Percentiles rank a stretch among this genome's conserved stretches.
phyloP scores from a whole-genome alignment of 1,140 invertebrate species.

The Halictus rubicundus region DNA sequence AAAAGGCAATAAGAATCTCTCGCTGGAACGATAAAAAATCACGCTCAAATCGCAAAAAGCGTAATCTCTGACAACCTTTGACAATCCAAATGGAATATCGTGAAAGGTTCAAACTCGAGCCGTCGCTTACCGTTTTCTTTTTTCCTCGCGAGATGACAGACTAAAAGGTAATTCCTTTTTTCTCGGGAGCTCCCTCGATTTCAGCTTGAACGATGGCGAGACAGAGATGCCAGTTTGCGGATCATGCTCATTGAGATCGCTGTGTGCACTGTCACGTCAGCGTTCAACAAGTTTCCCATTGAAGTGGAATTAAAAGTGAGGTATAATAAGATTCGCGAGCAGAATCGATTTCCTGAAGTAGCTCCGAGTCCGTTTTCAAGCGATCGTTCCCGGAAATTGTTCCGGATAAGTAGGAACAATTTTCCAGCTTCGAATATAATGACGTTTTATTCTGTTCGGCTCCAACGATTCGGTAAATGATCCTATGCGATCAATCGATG shows the following conservation, averaged over 20 bases:
- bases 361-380: constrained; percentile 42
- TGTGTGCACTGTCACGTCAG: constrained; percentile 35
- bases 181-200: neutral
- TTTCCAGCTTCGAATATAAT: constrained; percentile 21
- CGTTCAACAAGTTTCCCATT: constrained; percentile 48
- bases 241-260: constrained; percentile 1
- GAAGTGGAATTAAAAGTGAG: constrained; percentile 46
- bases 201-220: neutral
- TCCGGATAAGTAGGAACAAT: constrained; percentile 43
- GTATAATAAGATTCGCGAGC: constrained; percentile 44
- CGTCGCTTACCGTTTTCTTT: neutral
- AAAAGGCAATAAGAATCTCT: neutral
- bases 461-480: constrained; percentile 1
- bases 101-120: neutral
- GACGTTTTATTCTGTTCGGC: constrained; percentile 8
- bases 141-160: neutral
- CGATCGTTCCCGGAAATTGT: constrained; percentile 39
- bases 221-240: constrained; percentile 5
- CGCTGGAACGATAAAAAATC: neutral
- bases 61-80: neutral
- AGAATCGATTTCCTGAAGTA: constrained; percentile 45
- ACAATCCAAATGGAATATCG: neutral
- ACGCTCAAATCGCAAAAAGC: neutral
- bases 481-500: neutral
- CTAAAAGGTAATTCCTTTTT: neutral